Percentiles rank a stretch among this genome's conserved stretches.
These are phyloP conservation scores for Clunio marinus DNA, from an alignment of 2,888 invertebrate species.

Conservation along the genomic window DNA sequence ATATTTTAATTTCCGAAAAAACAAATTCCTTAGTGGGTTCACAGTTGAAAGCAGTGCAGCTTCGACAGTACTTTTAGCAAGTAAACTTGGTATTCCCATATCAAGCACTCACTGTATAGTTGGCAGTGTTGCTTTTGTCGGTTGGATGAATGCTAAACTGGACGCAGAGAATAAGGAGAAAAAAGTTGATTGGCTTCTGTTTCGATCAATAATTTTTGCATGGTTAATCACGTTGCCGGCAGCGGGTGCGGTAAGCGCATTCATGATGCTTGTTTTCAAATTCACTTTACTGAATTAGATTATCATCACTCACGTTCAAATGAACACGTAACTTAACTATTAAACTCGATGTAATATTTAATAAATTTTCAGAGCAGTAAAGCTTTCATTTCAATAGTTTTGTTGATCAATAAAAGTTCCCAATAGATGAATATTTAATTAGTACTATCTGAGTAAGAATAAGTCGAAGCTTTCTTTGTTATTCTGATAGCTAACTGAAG, in stretches of 20 bases:
- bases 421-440: too few relatives aligned
- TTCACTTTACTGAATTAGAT: too few relatives aligned
- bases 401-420: too few relatives aligned
- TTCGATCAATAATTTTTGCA: constrained; percentile 90
- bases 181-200: constrained; percentile 51
- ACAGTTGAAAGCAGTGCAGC: constrained; percentile 96
- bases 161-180: constrained; percentile 45
- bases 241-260: constrained; percentile 80
- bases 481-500: too few relatives aligned
- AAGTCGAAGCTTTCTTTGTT: too few relatives aligned
- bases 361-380: too few relatives aligned
- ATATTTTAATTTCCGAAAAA: too few relatives aligned
- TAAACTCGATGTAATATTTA: too few relatives aligned
- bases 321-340: too few relatives aligned
- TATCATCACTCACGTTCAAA: too few relatives aligned
- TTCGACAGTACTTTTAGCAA: constrained; percentile 90
- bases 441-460: too few relatives aligned
- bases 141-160: constrained; percentile 63
- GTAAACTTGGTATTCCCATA: constrained; percentile 94
- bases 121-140: constrained; percentile 96
- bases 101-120: constrained; percentile 99
- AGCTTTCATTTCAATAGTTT: too few relatives aligned
- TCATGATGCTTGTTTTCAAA: constrained; percentile 60
- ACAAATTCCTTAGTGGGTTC: constrained; percentile 67
- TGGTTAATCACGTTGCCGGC: constrained; percentile 97